Conservation (phyloP, 2,888 invertebrate genomes). For the Thumatha senex region DNA sequence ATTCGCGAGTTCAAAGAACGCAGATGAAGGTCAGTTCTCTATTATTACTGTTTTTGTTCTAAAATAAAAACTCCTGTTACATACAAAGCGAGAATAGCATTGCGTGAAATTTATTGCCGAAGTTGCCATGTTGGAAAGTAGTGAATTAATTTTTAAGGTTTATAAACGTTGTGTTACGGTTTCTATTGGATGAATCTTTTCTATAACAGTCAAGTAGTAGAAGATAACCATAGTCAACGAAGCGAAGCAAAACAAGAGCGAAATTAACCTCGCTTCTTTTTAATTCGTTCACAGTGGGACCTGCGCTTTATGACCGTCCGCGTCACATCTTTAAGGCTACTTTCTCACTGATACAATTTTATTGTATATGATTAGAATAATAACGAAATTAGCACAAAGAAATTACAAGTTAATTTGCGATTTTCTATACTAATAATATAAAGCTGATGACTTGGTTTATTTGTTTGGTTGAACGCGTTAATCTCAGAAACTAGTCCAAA, state of each 20-base stretch:
- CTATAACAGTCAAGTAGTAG: not conserved
- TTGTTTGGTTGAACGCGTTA: no score
- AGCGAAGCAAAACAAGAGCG: not conserved
- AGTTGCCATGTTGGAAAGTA: constrained; percentile 6
- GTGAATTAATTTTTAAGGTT: not conserved
- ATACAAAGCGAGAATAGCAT: constrained; percentile 26
- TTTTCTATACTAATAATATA: no score
- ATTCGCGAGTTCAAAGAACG: constrained; percentile 68
- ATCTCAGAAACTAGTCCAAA: no score
- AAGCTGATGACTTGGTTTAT: no score
- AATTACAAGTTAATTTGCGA: no score
- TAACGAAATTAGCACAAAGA: no score
- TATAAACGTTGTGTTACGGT: not conserved
- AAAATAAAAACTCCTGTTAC: constrained; percentile 52
- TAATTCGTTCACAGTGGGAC: no score
- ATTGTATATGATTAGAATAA: no score
- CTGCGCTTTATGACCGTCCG: no score
- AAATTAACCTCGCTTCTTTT: no score
- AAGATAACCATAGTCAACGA: not conserved
- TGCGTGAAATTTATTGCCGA: constrained; percentile 25
- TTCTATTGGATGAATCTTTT: not conserved
- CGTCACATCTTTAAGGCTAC: no score
- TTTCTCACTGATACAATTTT: no score
- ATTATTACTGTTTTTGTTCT: constrained; percentile 61
- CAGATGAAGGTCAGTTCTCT: constrained; percentile 62